Evolutionary conservation across 2,113 vertebrate species (phyloP).

Genomic region (Corythornis madagascariensis): DNA sequence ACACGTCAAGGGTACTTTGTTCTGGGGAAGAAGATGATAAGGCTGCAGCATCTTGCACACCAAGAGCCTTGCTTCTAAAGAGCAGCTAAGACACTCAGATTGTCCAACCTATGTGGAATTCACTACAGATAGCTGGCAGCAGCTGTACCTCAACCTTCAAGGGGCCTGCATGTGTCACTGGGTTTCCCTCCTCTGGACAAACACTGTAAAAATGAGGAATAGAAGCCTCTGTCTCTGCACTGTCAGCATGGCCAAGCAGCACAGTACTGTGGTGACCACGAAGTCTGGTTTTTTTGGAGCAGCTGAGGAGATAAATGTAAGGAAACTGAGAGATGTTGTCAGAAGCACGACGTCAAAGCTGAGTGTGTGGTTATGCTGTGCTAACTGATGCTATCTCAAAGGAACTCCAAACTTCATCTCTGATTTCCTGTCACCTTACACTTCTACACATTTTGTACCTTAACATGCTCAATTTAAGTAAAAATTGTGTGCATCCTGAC

Average conservation of each 20-base stretch:
- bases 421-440: slow-evolving; percentile 24
- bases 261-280: not conserved
- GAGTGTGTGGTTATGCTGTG: not conserved
- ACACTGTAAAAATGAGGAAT: not conserved
- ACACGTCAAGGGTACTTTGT: not conserved
- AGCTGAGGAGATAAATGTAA: not conserved
- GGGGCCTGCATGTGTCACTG: not conserved
- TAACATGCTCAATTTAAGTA: not conserved
- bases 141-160: not conserved
- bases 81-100: not conserved
- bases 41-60: not conserved
- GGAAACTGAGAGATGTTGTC: not conserved
- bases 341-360: not conserved
- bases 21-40: not conserved
- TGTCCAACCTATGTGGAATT: not conserved
- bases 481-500: not conserved
- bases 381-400: slow-evolving; percentile 35
- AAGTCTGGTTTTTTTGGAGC: not conserved
- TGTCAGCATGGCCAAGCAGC: not conserved
- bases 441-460: not conserved
- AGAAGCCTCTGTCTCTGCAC: not conserved
- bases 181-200: not conserved
- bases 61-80: not conserved
- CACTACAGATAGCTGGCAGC: not conserved
- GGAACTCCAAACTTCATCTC: not conserved